Percentiles rank a stretch among this genome's conserved stretches.
phyloP scores from a whole-genome alignment of 2,113 vertebrate species.

The Xiphias gladius region DNA sequence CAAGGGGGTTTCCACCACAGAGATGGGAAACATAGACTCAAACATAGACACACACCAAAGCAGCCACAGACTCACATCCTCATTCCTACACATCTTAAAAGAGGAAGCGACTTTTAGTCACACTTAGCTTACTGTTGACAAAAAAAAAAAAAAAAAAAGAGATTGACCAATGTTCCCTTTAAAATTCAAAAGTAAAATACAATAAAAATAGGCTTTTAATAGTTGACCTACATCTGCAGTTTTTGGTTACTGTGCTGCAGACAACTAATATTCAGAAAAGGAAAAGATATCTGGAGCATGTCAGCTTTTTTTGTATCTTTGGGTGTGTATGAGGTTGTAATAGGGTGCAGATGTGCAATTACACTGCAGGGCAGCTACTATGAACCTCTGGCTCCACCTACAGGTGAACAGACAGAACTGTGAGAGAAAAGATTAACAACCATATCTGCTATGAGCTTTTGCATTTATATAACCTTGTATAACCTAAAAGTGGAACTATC shows the following conservation, averaged over 20 bases:
- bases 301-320: constrained; percentile 22
- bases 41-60: background rate
- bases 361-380: background rate
- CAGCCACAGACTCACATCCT: constrained; percentile 22
- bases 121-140: background rate
- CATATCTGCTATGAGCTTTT: background rate
- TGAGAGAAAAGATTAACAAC: background rate
- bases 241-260: background rate
- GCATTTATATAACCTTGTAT: background rate
- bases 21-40: background rate
- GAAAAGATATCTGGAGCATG: constrained; percentile 34
- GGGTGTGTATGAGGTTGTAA: constrained; percentile 47
- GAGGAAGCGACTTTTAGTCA: constrained; percentile 17
- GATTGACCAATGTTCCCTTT: background rate
- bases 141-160: background rate
- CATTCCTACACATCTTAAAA: constrained; percentile 16
- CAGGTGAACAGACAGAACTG: constrained; percentile 14
- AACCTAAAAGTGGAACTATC: background rate
- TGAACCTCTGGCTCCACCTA: constrained; percentile 71
- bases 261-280: background rate
- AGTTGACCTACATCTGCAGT: constrained; percentile 1
- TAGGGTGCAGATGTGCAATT: constrained; percentile 51
- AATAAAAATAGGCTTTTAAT: background rate
- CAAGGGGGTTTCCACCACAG: background rate
- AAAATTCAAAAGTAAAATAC: background rate